Conservation (phyloP, 1,140 invertebrate species). For the Drosophila sturtevanti region DNA sequence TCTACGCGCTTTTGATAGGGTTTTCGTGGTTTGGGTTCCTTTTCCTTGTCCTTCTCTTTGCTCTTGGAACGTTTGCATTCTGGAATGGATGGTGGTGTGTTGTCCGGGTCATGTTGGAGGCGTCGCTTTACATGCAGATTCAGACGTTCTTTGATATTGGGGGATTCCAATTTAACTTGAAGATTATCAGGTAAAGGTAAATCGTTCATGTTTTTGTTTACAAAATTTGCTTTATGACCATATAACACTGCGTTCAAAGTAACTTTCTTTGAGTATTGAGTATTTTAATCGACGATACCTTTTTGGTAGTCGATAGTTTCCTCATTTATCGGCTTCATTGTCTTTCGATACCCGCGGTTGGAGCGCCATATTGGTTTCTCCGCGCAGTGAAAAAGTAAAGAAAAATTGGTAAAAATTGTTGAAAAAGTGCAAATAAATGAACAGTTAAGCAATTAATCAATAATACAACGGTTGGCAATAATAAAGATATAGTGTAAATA, state of each 20-base stretch:
- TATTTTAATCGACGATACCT: conserved; percentile 10
- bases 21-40: conserved; percentile 51
- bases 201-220: conserved; percentile 29
- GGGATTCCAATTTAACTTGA: conserved; percentile 64
- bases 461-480: conserved; percentile 43
- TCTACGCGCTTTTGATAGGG: conserved; percentile 74
- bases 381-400: conserved; percentile 56
- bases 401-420: conserved; percentile 49
- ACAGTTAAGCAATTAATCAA: conserved; percentile 54
- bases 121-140: conserved; percentile 77
- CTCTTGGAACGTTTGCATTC: background rate
- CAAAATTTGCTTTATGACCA: conserved; percentile 1
- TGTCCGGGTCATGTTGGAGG: conserved; percentile 58
- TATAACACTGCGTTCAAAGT: conserved; percentile 7
- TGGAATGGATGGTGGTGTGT: conserved; percentile 20
- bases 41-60: conserved; percentile 51
- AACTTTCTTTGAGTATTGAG: background rate
- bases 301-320: background rate
- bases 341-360: background rate
- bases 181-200: conserved; percentile 57
- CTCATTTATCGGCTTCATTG: background rate
- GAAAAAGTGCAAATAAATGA: conserved; percentile 65
- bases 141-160: conserved; percentile 71
- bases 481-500: conserved; percentile 49
- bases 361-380: conserved; percentile 51